Percentiles rank a stretch among this genome's conserved stretches.
These are phyloP conservation scores for Dryobotodes eremita DNA, from an alignment of 2,888 invertebrate species.

Conservation along the genomic window DNA sequence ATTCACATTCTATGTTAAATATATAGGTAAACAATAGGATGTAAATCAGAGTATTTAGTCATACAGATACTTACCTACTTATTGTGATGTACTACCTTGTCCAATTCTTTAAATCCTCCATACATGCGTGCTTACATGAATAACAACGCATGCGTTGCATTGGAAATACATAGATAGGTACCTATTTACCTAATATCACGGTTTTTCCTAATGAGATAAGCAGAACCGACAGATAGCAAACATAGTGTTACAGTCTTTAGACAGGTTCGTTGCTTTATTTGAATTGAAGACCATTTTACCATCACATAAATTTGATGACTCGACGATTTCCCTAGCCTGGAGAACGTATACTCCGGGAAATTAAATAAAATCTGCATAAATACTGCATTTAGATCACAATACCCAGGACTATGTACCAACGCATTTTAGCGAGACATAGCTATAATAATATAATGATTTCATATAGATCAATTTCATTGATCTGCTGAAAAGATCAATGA, in stretches of 20 bases:
- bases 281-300: neutral
- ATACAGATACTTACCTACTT: neutral
- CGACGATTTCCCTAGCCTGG: neutral
- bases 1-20: slow-evolving; percentile 29
- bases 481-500: neutral
- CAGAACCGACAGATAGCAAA: neutral
- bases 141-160: slow-evolving; percentile 1
- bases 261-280: neutral
- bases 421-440: neutral
- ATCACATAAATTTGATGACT: neutral
- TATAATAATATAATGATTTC: neutral
- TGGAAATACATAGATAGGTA: slow-evolving; percentile 1
- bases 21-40: slow-evolving; percentile 28
- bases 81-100: neutral
- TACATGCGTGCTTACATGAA: slow-evolving; percentile 12
- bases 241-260: neutral
- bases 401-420: neutral
- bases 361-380: neutral
- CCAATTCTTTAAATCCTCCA: slow-evolving; percentile 24
- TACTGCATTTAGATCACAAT: neutral
- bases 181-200: neutral
- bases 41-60: slow-evolving; percentile 7
- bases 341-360: neutral
- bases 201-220: neutral
- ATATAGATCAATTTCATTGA: neutral